Evolutionary conservation across 2,797 vertebrate species (phyloP), one percentile per base, ranked within the genome.

Genomic region (Siniperca obscura): DNA sequence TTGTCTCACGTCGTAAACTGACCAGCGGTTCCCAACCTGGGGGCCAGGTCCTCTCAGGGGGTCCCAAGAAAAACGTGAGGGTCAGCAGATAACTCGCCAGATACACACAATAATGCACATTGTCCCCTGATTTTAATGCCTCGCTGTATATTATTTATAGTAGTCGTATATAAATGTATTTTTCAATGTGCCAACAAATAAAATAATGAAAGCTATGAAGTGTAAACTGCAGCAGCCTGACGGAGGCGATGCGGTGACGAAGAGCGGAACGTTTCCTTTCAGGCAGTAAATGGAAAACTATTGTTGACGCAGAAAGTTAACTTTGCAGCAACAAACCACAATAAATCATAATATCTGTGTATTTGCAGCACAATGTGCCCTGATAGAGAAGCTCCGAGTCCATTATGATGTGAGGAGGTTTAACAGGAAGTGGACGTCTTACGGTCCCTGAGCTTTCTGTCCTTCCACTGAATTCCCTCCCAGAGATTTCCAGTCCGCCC

Each of bases 381-480:
- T 76, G 81, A 76, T 75, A 68, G 62, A 81, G 52, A 2, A 21
- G 53, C 76, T 13, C 55, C 0, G 3, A 13, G 69, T 81, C 87
- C 90, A 90, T 88, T 87, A 84, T 80, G 72, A 53, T 36, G 60
- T 0, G 11, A 42, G 80, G 56, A 73, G 73, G 16, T 75, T 82
- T 76, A 66, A 56, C 70, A 87, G 84, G 87, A 89, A 84, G 85
- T 76, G 86, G 80, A 84, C 66, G n/a, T 70, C 73, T 71, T 66
- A 72, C 27, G 5, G 66, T 42, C 52, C 70, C 46, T 8, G 14
- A 57, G 64, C 75, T 61, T 59, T 52, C 52, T 57, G 62, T 75
- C 76, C 81, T 83, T 87, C 85, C 84, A 64, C 80, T 70, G 76
- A 90, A 91, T 91, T 27, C 87, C 79, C 85, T 88, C 86, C 86